Evolutionary conservation across 2,113 vertebrate genomes (phyloP).

Genomic region (Pelecanoides urinatrix): DNA sequence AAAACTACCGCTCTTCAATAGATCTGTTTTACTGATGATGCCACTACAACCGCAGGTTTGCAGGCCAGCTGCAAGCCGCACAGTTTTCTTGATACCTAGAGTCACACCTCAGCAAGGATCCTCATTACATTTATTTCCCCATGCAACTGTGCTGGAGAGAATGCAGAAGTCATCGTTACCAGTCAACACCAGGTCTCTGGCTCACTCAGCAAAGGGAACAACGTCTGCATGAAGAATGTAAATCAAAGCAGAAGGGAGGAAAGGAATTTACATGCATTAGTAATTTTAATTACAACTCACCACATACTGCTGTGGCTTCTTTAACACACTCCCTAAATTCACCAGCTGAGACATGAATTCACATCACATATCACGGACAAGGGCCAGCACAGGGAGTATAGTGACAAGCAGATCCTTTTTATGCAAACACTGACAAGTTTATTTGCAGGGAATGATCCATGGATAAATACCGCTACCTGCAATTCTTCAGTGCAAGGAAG

Average conservation of each 20-base stretch:
- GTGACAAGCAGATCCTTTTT: background rate
- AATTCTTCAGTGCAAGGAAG: background rate
- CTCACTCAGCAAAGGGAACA: background rate
- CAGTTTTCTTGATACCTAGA: background rate
- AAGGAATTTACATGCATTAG: background rate
- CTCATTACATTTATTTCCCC: background rate
- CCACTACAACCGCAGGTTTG: background rate
- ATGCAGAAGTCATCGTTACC: background rate
- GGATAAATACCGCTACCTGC: background rate
- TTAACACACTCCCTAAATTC: background rate
- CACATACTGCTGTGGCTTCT: background rate
- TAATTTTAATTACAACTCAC: slow-evolving; percentile 31
- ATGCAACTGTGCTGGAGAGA: background rate
- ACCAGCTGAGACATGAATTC: background rate
- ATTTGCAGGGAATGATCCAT: background rate
- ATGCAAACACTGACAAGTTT: background rate
- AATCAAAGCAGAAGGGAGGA: background rate
- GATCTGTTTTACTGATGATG: background rate
- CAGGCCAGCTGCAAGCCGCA: background rate
- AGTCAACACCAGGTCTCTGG: background rate
- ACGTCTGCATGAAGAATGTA: background rate
- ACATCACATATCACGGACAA: background rate
- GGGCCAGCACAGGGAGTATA: background rate
- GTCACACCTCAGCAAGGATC: background rate
- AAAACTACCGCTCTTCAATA: background rate